These are phyloP conservation scores for Drosophila bocki DNA, from an alignment of 1,140 invertebrate species.

Conservation along the genomic window DNA sequence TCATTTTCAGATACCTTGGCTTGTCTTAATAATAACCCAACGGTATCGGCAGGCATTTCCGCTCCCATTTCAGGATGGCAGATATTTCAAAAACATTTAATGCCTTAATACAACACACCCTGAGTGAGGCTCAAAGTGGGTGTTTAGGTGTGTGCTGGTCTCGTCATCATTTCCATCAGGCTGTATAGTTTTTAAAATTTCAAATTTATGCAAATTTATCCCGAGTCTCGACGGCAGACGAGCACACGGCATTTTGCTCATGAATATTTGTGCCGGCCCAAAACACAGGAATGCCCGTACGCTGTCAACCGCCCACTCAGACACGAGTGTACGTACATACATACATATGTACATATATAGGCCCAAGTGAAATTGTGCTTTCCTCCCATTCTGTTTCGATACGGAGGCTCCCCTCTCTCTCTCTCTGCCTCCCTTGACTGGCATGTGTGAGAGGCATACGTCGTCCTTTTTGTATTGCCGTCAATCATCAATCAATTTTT, in stretches of 20 bases:
- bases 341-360: neutral
- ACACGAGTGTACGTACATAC: constrained; percentile 9
- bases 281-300: constrained; percentile 17
- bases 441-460: constrained; percentile 25
- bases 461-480: constrained; percentile 36
- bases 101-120: constrained; percentile 60
- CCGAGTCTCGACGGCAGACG: constrained; percentile 33
- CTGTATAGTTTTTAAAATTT: constrained; percentile 79
- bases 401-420: constrained; percentile 4
- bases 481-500: constrained; percentile 67
- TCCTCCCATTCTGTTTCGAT: constrained; percentile 33
- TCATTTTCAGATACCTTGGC: neutral
- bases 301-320: constrained; percentile 27
- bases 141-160: constrained; percentile 40
- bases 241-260: constrained; percentile 66
- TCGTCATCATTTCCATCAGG: constrained; percentile 78
- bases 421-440: neutral
- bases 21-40: constrained; percentile 22
- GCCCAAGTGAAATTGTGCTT: constrained; percentile 72
- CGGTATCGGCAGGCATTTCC: constrained; percentile 19
- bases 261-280: constrained; percentile 69
- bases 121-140: constrained; percentile 17
- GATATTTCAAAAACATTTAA: constrained; percentile 74
- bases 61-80: constrained; percentile 11
- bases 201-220: constrained; percentile 78